phyloP scores from a whole-genome alignment of 2,113 vertebrate genomes.

The Donacobius atricapilla region DNA sequence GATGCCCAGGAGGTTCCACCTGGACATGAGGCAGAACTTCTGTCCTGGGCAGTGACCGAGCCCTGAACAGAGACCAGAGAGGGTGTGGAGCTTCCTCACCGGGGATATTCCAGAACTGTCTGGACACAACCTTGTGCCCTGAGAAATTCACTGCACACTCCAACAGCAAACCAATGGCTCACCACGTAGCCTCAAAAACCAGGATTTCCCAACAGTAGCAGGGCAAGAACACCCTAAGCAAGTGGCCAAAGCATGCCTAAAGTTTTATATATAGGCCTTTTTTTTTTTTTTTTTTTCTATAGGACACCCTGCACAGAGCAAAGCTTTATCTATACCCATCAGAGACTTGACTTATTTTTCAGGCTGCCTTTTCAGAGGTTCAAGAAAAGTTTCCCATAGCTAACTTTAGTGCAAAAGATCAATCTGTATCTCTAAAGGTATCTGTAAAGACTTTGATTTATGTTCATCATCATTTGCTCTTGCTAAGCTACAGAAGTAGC shows the following conservation, averaged over 20 bases:
- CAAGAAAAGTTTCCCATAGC: neutral
- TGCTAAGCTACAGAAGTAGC: neutral
- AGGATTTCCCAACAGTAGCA: neutral
- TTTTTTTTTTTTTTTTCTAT: neutral
- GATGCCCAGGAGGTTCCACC: neutral
- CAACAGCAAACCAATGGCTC: neutral
- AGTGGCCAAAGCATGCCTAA: neutral
- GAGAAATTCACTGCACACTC: neutral
- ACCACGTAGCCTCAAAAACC: neutral
- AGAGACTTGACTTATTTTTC: neutral
- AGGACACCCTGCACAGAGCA: neutral
- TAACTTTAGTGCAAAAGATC: neutral
- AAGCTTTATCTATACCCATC: neutral
- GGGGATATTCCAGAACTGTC: accelerated
- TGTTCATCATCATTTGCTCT: neutral
- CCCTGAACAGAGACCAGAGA: neutral
- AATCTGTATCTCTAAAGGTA: neutral
- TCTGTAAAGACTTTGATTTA: neutral
- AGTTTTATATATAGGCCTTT: neutral
- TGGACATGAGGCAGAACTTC: neutral
- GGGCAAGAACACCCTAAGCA: neutral
- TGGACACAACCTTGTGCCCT: neutral
- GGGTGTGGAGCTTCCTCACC: neutral
- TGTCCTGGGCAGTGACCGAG: accelerated
- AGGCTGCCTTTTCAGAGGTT: neutral